phyloP scores from a whole-genome alignment of 2,797 vertebrate genomes.

The Otolemur crassicaudatus region DNA sequence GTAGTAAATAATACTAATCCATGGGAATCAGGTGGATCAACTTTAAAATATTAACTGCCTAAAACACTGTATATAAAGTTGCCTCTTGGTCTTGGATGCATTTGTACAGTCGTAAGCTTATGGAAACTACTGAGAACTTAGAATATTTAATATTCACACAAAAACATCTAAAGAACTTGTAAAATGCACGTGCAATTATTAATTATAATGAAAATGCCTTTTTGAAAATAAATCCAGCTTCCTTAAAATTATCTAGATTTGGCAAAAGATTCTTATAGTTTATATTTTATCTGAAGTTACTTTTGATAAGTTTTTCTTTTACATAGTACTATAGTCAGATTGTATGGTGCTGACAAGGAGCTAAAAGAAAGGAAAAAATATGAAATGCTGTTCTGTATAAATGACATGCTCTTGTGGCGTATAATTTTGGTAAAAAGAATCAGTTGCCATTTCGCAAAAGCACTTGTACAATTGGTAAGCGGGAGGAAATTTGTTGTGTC shows the following conservation, averaged over 20 bases:
- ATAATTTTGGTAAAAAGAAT: slow-evolving; percentile 61
- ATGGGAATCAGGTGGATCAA: neutral
- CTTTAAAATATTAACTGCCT: neutral
- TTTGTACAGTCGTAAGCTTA: neutral
- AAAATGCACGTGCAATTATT: slow-evolving; percentile 32
- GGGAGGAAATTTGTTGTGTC: slow-evolving; percentile 62
- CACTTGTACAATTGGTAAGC: slow-evolving; percentile 27
- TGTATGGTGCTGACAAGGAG: neutral
- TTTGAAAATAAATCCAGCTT: slow-evolving; percentile 9
- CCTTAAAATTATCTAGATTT: neutral
- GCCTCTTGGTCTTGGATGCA: neutral
- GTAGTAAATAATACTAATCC: neutral
- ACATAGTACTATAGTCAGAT: neutral
- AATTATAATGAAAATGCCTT: neutral
- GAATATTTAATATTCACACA: slow-evolving; percentile 35
- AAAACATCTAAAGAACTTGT: slow-evolving; percentile 2
- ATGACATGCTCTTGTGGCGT: slow-evolving; percentile 31
- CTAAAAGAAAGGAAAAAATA: slow-evolving; percentile 42
- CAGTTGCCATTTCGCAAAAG: slow-evolving; percentile 54
- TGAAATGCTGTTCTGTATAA: slow-evolving; percentile 37
- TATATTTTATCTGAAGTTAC: slow-evolving; percentile 5
- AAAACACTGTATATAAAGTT: neutral
- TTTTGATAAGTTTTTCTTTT: slow-evolving; percentile 6
- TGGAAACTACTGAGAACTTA: neutral
- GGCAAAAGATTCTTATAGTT: neutral